Evolutionary conservation across 37 sponge, comb jelly and placozoan species (phyloP).

Genomic region (Agelas oroides): DNA sequence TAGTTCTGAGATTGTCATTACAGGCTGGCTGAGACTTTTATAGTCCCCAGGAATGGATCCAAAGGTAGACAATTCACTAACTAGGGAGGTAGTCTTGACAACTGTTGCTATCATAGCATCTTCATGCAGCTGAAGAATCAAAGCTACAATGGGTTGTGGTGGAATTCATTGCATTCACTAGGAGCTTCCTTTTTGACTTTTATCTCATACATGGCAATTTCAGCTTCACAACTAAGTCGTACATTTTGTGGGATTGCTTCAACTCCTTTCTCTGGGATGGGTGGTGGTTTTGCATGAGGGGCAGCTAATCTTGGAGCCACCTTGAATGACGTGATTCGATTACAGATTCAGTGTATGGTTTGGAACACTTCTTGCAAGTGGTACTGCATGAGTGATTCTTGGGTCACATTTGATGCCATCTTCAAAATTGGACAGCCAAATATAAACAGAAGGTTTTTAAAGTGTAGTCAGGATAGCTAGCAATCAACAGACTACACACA

Average conservation of each 20-base stretch:
- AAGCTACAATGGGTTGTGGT: background rate
- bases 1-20: no score
- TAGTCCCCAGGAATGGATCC: no score
- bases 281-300: conserved; percentile 17
- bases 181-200: background rate
- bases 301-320: background rate
- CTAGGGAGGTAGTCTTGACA: no score
- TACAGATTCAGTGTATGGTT: conserved; percentile 44
- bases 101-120: background rate
- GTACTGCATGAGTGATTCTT: no score
- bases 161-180: conserved; percentile 22
- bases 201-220: conserved; percentile 20
- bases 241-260: conserved; percentile 2
- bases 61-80: no score
- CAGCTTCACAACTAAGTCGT: background rate
- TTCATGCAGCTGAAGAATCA: conserved; percentile 7
- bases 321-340: conserved; percentile 5
- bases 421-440: no score
- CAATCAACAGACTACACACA: no score
- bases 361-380: conserved; percentile 25
- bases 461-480: no score
- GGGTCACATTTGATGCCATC: no score
- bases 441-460: no score
- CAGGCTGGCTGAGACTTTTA: no score
- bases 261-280: background rate